Conservation (phyloP, 2,113 vertebrate species). For the Brachyhypopomus occidentalis region DNA sequence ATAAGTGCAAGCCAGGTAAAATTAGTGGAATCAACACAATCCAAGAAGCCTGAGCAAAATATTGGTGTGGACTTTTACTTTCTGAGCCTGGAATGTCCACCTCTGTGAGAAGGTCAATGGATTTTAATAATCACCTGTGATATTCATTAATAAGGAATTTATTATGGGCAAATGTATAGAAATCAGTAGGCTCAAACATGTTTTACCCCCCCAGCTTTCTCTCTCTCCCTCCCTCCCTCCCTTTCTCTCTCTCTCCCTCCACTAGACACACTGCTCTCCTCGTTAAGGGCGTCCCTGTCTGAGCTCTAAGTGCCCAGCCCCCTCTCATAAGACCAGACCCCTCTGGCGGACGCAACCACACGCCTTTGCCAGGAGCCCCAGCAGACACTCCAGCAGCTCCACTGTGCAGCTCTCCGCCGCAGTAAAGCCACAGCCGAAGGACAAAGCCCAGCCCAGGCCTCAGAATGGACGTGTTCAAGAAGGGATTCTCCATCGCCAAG, state of each 20-base stretch:
- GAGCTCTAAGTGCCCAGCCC: conserved; percentile 45
- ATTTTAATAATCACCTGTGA: background rate
- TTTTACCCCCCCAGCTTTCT: too few species aligned
- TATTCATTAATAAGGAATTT: background rate
- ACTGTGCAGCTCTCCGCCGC: conserved; percentile 38
- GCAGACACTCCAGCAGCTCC: conserved; percentile 19
- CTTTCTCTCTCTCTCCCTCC: conserved; percentile 5
- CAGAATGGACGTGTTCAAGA: conserved; percentile 96
- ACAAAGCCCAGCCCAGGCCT: background rate
- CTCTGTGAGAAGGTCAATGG: background rate
- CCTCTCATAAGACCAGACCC: conserved; percentile 50
- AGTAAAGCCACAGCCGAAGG: conserved; percentile 27
- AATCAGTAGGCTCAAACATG: too few species aligned
- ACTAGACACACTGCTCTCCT: conserved; percentile 42
- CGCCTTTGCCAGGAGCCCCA: conserved; percentile 11
- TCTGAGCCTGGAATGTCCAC: too few species aligned
- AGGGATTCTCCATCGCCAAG: conserved; percentile 97
- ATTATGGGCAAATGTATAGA: too few species aligned
- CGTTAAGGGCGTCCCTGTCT: conserved; percentile 53
- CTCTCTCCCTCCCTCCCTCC: too few species aligned
- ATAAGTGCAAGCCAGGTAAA: too few species aligned
- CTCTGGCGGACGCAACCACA: conserved; percentile 12
- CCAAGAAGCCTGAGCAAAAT: too few species aligned
- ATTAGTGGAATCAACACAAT: too few species aligned
- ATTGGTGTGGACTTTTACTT: too few species aligned